Percentiles rank a stretch among this genome's conserved stretches.
phyloP scores from a whole-genome alignment of 2,113 vertebrate species.

The Trogon melanurus region DNA sequence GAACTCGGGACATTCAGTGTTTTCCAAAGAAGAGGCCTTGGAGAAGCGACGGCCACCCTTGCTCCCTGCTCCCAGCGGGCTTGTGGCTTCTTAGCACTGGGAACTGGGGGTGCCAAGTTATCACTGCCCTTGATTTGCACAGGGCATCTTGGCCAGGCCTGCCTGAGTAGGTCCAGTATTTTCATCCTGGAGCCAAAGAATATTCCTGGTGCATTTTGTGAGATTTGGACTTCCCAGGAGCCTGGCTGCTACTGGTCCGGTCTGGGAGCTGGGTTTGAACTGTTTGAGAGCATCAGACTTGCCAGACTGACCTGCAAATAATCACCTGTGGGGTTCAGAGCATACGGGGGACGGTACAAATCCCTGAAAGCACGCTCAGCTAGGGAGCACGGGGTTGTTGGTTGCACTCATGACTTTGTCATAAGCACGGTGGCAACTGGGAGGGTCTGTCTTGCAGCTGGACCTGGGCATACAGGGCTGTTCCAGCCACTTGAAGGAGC shows the following conservation, averaged over 20 bases:
- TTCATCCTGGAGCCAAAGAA: not conserved
- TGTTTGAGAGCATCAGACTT: not conserved
- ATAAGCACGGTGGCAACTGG: accelerated
- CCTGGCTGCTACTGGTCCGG: accelerated
- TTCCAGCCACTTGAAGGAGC: not conserved
- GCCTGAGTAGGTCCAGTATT: not conserved
- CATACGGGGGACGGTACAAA: accelerated
- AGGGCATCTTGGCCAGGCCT: not conserved
- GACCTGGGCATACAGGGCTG: accelerated
- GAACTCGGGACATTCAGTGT: accelerated
- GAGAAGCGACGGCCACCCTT: not conserved
- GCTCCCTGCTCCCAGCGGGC: not conserved
- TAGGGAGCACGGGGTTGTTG: accelerated
- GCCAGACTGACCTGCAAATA: accelerated
- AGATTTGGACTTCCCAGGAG: not conserved
- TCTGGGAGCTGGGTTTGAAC: not conserved
- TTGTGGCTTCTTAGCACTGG: not conserved
- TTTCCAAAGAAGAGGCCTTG: not conserved
- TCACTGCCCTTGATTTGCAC: not conserved
- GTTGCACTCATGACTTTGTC: not conserved
- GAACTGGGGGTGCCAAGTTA: not conserved
- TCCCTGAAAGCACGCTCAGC: not conserved
- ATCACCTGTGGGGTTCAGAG: accelerated
- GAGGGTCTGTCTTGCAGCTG: not conserved
- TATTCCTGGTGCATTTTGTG: not conserved